Evolutionary conservation across 2,797 vertebrate genomes (phyloP).

Genomic region (Artibeus jamaicensis): DNA sequence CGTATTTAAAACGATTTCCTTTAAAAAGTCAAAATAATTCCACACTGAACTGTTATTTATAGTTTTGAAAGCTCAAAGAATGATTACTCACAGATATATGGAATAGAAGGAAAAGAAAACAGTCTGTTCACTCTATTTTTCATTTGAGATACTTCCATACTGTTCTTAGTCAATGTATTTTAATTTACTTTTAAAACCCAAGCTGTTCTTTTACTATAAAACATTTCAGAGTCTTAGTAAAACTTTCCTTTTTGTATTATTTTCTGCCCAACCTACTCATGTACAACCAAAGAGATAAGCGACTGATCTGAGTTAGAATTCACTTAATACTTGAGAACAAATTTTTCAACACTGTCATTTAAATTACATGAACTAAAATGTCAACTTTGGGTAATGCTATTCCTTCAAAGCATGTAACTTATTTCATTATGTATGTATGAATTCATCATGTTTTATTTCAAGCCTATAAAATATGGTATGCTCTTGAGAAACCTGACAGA

Average conservation of each 20-base stretch:
- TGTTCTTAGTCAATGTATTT: conserved; percentile 63
- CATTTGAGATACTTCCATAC: conserved; percentile 43
- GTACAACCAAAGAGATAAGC: neutral
- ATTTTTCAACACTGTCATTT: conserved; percentile 33
- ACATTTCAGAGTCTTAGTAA: conserved; percentile 32
- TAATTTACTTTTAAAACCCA: conserved; percentile 68
- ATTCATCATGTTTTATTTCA: conserved; percentile 59
- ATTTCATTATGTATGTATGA: conserved; percentile 64
- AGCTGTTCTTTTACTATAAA: conserved; percentile 51
- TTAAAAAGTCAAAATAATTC: conserved; percentile 54
- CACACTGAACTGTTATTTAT: conserved; percentile 64
- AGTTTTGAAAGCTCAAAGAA: conserved; percentile 70
- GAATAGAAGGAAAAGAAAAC: conserved; percentile 55
- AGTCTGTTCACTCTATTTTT: conserved; percentile 60
- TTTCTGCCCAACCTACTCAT: conserved; percentile 23
- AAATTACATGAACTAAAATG: conserved; percentile 53
- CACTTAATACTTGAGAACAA: neutral
- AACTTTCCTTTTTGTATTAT: conserved; percentile 6
- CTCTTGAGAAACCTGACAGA: conserved; percentile 63
- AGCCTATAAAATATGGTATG: conserved; percentile 51
- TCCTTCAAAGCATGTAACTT: conserved; percentile 39
- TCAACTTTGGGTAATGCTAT: conserved; percentile 13
- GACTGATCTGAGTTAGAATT: conserved; percentile 4
- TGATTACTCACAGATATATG: conserved; percentile 67
- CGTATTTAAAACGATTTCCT: conserved; percentile 56